Evolutionary conservation across 2,888 invertebrate genomes (phyloP).

Genomic region (Rambutsinella grinnellia): DNA sequence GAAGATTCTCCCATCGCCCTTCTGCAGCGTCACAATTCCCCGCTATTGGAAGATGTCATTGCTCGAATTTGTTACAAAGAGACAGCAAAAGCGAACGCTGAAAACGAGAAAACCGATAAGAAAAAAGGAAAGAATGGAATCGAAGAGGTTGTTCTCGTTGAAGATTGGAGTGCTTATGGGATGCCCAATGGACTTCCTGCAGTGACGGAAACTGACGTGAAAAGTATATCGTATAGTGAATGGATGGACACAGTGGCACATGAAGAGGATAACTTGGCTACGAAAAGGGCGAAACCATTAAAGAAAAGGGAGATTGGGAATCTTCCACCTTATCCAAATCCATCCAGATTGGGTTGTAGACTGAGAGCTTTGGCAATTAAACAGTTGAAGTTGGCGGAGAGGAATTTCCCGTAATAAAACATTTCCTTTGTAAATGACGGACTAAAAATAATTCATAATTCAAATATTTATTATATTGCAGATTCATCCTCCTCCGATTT

Average conservation of each 20-base stretch:
- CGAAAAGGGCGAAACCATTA: slow-evolving; percentile 38
- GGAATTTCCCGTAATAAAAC: slow-evolving; percentile 31
- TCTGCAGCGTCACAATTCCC: slow-evolving; percentile 48
- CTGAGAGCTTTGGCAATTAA: slow-evolving; percentile 45
- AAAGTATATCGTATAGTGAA: slow-evolving; percentile 49
- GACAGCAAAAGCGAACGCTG: slow-evolving; percentile 41
- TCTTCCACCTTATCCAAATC: slow-evolving; percentile 45
- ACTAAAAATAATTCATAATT: too few species aligned
- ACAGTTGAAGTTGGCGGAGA: slow-evolving; percentile 18
- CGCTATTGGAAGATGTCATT: slow-evolving; percentile 44
- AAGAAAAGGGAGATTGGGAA: slow-evolving; percentile 23
- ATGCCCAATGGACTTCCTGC: slow-evolving; percentile 37
- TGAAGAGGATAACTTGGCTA: slow-evolving; percentile 45
- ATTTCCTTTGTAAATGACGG: too few species aligned
- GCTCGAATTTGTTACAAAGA: slow-evolving; percentile 51
- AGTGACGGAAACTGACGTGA: slow-evolving; percentile 32
- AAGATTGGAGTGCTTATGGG: slow-evolving; percentile 51
- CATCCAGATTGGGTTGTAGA: slow-evolving; percentile 22
- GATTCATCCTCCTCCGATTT: slow-evolving; percentile 29
- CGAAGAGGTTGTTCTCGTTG: slow-evolving; percentile 46
- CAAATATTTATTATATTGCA: too few species aligned
- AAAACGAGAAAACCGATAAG: slow-evolving; percentile 28
- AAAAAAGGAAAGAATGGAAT: slow-evolving; percentile 38
- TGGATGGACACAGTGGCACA: slow-evolving; percentile 55
- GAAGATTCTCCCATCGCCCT: slow-evolving; percentile 50